These are phyloP conservation scores for Dolomedes plantarius DNA, from an alignment of 2,888 invertebrate genomes.

Conservation along the genomic window DNA sequence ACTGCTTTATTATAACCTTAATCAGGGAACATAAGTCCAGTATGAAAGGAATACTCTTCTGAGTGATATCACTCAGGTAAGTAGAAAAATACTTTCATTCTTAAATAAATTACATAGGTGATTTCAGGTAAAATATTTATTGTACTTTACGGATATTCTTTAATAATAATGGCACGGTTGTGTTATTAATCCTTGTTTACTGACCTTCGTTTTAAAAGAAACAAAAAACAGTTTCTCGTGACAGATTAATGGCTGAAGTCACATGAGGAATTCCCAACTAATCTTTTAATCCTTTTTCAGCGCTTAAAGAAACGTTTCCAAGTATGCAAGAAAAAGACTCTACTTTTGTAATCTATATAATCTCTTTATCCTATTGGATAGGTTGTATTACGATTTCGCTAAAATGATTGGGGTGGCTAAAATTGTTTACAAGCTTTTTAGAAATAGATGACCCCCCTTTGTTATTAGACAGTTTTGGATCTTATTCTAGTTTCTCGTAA, in stretches of 20 bases:
- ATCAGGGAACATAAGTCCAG: too few relatives aligned
- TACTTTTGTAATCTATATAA: not conserved
- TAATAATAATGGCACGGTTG: too few relatives aligned
- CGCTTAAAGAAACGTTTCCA: not conserved
- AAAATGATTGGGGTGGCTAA: not conserved
- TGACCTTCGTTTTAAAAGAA: constrained; percentile 1
- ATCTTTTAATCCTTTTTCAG: constrained; percentile 6
- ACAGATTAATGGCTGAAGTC: not conserved
- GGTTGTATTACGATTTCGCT: not conserved
- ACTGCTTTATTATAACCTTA: too few relatives aligned
- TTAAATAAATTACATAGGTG: too few relatives aligned
- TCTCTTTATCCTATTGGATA: not conserved
- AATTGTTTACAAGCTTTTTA: not conserved
- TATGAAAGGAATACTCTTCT: too few relatives aligned
- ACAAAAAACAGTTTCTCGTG: not conserved
- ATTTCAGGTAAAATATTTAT: too few relatives aligned
- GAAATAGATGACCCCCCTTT: not conserved
- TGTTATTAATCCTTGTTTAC: too few relatives aligned
- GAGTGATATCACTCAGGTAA: too few relatives aligned
- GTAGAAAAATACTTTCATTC: too few relatives aligned
- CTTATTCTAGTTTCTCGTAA: too few relatives aligned
- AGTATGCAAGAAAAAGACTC: not conserved
- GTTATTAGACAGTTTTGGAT: too few relatives aligned
- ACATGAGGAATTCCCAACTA: not conserved
- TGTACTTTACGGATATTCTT: too few relatives aligned